phyloP scores from a whole-genome alignment of 2,113 vertebrate genomes.

The Glaucidium brasilianum region DNA sequence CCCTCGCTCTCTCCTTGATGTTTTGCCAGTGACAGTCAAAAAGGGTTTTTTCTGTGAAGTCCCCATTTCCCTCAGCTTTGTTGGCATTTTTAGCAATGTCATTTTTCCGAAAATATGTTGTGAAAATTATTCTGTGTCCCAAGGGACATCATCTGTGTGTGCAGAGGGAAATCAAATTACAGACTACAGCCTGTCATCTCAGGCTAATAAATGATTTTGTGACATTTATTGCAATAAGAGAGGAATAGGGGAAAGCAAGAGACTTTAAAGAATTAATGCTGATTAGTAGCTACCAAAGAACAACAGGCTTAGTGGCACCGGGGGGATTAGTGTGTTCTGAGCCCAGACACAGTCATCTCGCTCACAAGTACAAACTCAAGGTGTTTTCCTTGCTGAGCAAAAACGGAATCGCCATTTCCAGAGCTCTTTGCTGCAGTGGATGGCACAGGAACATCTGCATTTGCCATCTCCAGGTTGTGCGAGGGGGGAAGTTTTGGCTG shows the following conservation, averaged over 20 bases:
- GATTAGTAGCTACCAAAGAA: conserved; percentile 15
- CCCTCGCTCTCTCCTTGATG: background rate
- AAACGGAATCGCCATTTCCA: background rate
- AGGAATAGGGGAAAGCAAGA: background rate
- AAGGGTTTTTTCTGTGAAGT: background rate
- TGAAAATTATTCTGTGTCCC: conserved; percentile 7
- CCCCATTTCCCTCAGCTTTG: background rate
- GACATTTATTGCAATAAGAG: conserved; percentile 24
- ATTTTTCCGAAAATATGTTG: conserved; percentile 9
- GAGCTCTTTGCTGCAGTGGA: background rate
- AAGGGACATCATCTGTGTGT: background rate
- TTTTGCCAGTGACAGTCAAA: background rate
- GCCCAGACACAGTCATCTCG: background rate
- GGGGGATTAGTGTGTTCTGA: background rate
- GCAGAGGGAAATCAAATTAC: background rate
- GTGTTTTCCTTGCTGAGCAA: background rate
- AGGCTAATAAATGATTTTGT: conserved; percentile 20
- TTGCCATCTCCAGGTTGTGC: background rate
- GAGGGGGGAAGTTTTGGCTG: background rate
- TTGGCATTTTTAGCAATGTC: background rate
- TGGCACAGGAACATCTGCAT: background rate
- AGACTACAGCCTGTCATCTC: background rate
- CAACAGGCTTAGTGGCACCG: background rate
- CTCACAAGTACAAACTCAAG: background rate
- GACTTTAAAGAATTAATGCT: conserved; percentile 20